These are phyloP conservation scores for Tortricodes alternella DNA, from an alignment of 2,888 invertebrate species.

Conservation along the genomic window DNA sequence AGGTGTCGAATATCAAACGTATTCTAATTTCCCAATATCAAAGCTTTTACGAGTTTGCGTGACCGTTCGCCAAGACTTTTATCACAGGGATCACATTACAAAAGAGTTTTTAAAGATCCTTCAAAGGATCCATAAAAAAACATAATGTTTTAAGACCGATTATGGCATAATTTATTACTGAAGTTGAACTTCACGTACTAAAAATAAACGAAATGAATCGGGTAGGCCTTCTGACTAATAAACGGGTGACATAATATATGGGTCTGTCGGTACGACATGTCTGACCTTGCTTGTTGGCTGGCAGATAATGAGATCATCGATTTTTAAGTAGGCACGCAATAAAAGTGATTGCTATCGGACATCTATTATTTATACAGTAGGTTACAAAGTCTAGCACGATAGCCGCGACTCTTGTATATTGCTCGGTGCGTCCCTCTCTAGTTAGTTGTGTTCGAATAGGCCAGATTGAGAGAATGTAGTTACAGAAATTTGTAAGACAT, in stretches of 20 bases:
- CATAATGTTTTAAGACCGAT: background rate
- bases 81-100: conserved; percentile 5
- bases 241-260: conserved; percentile 17
- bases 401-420: too few species aligned
- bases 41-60: conserved; percentile 3
- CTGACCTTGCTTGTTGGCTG: conserved; percentile 19
- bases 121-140: background rate
- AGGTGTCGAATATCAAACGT: background rate
- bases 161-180: background rate
- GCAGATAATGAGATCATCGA: conserved; percentile 13
- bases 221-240: background rate
- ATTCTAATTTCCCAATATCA: conserved; percentile 4
- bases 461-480: too few species aligned
- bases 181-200: background rate
- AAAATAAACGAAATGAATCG: conserved; percentile 7
- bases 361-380: conserved; percentile 3
- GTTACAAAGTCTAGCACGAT: too few species aligned
- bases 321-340: conserved; percentile 22
- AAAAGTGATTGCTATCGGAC: background rate
- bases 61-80: conserved; percentile 7
- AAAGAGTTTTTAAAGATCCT: conserved; percentile 1
- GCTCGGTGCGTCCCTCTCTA: too few species aligned
- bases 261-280: conserved; percentile 12
- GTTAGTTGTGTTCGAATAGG: too few species aligned
- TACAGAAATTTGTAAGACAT: too few species aligned